Conservation (phyloP, 37 sponge, comb jelly and placozoan genomes). For the Tethya wilhelma region DNA sequence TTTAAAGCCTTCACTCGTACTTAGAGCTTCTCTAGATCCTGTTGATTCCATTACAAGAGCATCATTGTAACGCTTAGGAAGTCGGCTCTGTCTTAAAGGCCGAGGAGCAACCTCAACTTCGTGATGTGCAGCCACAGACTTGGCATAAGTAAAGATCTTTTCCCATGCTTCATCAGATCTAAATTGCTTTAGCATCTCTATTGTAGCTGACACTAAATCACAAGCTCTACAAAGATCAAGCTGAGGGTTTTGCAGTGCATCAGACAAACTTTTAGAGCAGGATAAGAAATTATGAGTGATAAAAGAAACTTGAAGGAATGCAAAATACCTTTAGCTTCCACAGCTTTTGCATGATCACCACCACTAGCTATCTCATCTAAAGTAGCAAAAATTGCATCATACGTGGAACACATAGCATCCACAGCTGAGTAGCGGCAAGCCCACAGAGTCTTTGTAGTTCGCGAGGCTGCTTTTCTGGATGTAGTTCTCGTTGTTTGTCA, state of each 20-base stretch:
- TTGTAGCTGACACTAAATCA: no score
- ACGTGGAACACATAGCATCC: slow-evolving; percentile 16
- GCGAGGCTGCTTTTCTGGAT: slow-evolving; percentile 40
- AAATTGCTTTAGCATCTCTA: no score
- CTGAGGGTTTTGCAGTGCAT: neutral
- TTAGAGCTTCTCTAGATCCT: no score
- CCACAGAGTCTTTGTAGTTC: slow-evolving; percentile 36
- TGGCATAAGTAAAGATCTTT: no score
- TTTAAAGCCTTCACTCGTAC: no score
- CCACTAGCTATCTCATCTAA: slow-evolving; percentile 17
- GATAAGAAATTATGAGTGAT: neutral
- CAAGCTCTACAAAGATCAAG: neutral
- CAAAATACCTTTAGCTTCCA: slow-evolving; percentile 28
- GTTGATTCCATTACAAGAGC: slow-evolving; percentile 19
- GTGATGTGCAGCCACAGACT: neutral
- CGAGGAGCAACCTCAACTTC: slow-evolving; percentile 22
- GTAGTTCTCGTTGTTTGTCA: slow-evolving; percentile 27
- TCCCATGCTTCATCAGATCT: no score
- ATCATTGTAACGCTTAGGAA: slow-evolving; percentile 13
- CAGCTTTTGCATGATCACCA: slow-evolving; percentile 14
- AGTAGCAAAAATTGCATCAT: slow-evolving; percentile 46
- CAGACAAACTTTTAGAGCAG: neutral
- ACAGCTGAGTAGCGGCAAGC: slow-evolving; percentile 33
- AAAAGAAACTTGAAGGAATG: slow-evolving; percentile 22
- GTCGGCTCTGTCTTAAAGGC: slow-evolving; percentile 10